Evolutionary conservation across 1,140 invertebrate species (phyloP), one percentile per base, ranked within the genome.

Genomic region (Lordiphosa clarofinis): DNA sequence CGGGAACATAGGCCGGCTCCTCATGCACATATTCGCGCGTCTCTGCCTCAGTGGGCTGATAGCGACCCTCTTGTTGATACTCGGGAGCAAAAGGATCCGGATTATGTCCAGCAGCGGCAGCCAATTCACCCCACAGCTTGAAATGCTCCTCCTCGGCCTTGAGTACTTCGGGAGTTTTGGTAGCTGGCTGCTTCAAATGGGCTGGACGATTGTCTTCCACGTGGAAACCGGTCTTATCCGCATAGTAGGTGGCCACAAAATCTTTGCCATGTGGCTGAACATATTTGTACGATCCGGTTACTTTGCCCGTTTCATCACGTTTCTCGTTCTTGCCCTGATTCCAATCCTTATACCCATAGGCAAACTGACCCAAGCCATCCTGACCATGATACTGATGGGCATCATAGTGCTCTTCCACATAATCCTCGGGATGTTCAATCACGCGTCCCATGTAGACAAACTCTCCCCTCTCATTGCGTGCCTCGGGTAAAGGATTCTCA

Each of bases 331-430:
- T 92, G 9, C 92, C 90, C 49, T 92, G 92, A 69, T 93, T 92
- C 35, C 92, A 92, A 5, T 92, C 91, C 55, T 90, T 89, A 66
- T 93, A 93, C 10, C 92, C 92, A 55, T 93, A 93, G 1, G 90
- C 90, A 59, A 92, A 92, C n/a, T 91, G 91, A 2, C 92, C 92
- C 9, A 92, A 73, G n/a, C 91, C 91, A 56, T 92, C 91, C 86
- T 93, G 92, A 0, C 92, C 92, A 64, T 93, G 92, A 71, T 91
- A 93, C 75, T 93, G 92, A 57, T 91, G 90, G 1, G 92, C 92
- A 47, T 92, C 86, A 73, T 93, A 93, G 19, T 92, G 92, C 89
- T 93, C 92, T 88, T 93, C 92, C 19, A 92, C 88, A 48, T 92
- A 92, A 8, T 93, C 90, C n/a, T 92, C 91, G 3, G 92, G 91